Base-by-base conservation (phyloP, 2,888 invertebrate species). In the Dryadula phaetusa region DNA sequence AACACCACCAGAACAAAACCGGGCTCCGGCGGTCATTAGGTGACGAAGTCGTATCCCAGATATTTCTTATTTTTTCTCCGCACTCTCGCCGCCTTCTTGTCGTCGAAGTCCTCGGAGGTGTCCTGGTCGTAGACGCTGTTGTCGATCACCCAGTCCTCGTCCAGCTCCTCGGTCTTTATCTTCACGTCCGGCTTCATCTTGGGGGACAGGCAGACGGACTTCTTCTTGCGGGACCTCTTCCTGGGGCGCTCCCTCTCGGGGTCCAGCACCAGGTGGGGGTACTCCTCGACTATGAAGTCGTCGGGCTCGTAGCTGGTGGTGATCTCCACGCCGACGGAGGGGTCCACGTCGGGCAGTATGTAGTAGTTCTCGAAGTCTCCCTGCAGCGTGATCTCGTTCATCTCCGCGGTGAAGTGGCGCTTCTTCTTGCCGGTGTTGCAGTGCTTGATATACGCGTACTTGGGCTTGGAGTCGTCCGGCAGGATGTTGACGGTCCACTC, bases 31-130 rank as follows among this genome's bases (percentile, higher is more conserved):
- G 1, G 28, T 8, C 25, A 25, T 66, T 88, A 91, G 61, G 89
- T 90, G 14, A 91, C 90, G 69, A 91, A 91, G 69, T 92, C 91
- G 64, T 90, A 91, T 0, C 90, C 91, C 18, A 91, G 58, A 69
- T 92, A 92, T 76, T 90, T 92, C 72, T 92, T 92, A 89, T 92
- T 92, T 90, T 90, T 91, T 77, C 92, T 84, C 70, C 92, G 79
- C 1, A 90, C 92, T 3, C 92, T 70, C 0, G 86, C 85, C 0
- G 85, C 87, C 32, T 88, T 89, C 22, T 85, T 87, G 0, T 90
- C 90, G 5, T 90, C 88, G 2, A 83, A 88, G 0, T 89, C 90
- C 0, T 88, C 88, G 0, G 75, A 72, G 0, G 64, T 76, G 12
- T 83, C 85, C 2, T 87, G 86, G 0, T 91, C 90, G 70, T 86